Evolutionary conservation across 2,797 vertebrate species (phyloP).

Genomic region (Leptoclinus maculatus): DNA sequence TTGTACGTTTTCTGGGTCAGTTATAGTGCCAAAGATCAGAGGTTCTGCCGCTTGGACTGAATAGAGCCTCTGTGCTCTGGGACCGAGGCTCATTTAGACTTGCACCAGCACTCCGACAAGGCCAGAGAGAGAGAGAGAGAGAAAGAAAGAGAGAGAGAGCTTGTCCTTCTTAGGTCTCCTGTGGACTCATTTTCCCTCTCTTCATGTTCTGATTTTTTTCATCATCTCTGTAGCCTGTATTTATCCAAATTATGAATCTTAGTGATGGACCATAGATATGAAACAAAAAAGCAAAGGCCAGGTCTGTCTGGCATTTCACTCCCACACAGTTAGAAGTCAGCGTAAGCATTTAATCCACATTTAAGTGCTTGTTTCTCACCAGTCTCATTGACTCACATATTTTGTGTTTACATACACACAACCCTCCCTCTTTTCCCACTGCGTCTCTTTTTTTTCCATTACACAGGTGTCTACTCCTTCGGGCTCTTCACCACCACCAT

Average conservation of each 20-base stretch:
- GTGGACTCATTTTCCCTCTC: slow-evolving; percentile 26
- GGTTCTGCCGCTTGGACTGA: slow-evolving; percentile 29
- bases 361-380: slow-evolving; percentile 12
- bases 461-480: slow-evolving; percentile 91
- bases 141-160: slow-evolving; percentile 16
- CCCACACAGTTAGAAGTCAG: slow-evolving; percentile 36
- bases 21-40: slow-evolving; percentile 27
- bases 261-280: slow-evolving; percentile 7
- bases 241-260: slow-evolving; percentile 22
- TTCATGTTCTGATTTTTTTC: slow-evolving; percentile 33
- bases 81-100: slow-evolving; percentile 46
- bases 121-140: slow-evolving; percentile 13
- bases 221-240: slow-evolving; percentile 13
- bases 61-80: slow-evolving; percentile 24
- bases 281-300: slow-evolving; percentile 35
- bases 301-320: slow-evolving; percentile 40
- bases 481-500: slow-evolving; percentile 94
- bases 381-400: background rate
- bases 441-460: background rate
- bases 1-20: slow-evolving; percentile 93
- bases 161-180: slow-evolving; percentile 27
- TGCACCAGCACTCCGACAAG: background rate
- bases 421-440: background rate
- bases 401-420: background rate
- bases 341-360: background rate